Evolutionary conservation across 2,888 invertebrate genomes (phyloP), one percentile per base, ranked within the genome.

Genomic region (Agrilus mali): DNA sequence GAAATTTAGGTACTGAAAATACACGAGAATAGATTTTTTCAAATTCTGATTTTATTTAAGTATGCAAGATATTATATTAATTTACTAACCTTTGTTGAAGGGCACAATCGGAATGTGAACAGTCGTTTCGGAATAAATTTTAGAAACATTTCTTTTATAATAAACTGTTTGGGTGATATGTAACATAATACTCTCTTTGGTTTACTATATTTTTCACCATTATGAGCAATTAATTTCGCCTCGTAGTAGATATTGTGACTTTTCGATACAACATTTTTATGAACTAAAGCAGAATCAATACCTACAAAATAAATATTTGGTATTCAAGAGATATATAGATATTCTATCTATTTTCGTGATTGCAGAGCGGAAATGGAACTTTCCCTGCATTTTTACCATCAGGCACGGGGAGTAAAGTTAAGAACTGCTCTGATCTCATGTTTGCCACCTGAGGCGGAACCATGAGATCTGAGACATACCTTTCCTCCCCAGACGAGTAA

Each of bases 61-160:
- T 7, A 27, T 27, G n/a, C n/a, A n/a, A n/a, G n/a, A n/a, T 35
- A 10, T 3, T 35, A 10, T 12, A 17, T 17, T 40, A 40, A 14
- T 36, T 10, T 38, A 44, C 53, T 60, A 61, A 88, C 87, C 77
- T 93, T 94, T 41, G 94, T 94, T 47, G 92, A 92, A 15, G 94
- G 94, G 63, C 93, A 93, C 43, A 95, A 75, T 33, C 94, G 77
- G 70, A 92, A 94, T 33, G 92, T 89, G 46, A 85, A 87, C 55
- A 94, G 75, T 56, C 92, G 75, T 69, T 90, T 93, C 42, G 92
- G 93, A 60, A 94, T 89, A 64, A 95, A 86, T 70, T 88, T 90
- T 55, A 94, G 73, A 55, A 93, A 78, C 73, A 88, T 87, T 70
- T 95, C 94, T 70, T 93, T 93, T 59, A 95, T 77, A 44, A 87